Base-by-base conservation (phyloP, 2,113 vertebrate genomes). In the Neolamprologus caudopunctatus region DNA sequence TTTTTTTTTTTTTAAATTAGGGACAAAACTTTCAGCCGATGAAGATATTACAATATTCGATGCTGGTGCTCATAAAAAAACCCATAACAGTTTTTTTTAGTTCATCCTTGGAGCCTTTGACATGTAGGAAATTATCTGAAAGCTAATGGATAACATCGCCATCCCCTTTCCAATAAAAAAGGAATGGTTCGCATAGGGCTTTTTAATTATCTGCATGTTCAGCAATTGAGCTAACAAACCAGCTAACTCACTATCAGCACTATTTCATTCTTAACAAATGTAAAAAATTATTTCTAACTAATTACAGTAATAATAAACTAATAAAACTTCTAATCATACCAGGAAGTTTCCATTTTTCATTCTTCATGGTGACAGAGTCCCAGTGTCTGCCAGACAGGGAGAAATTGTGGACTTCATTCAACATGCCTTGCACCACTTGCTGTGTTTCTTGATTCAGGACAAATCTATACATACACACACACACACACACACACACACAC, bases 401-500 rank as follows among this genome's bases (percentile, higher is more conserved):
- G 9, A 89, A 57, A 81, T 28, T 68, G 47, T 50, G n/a, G 5
- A 10, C 11, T 80, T 9, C n/a, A 50, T 63, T 79, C 8, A 4
- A 5, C 17, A 53, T 86, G 16, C 79, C 8, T 31, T 14, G n/a
- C 54, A 83, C 40, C 26, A 5, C 89, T 86, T 11, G 26, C 79
- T 86, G 78, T 68, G 71, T 88, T 73, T 17, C 63, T 50, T 4
- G 73, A 87, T 85, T 61, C 55, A 80, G 79, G 16, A 31, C 4
- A 89, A 91, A 86, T 91, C 79, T 75, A 86, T 85, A 87, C 50
- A 54, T 35, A 55, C 35, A 85, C n/a, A 63, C 58, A 45, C 21
- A 84, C 13, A 47, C n/a, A 81, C 19, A 21, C 21, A 84, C 14
- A 42, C n/a, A 81, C 21, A 84, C 13, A 47, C n/a, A 81, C 19